A percentile compares a stretch with the other conserved stretches of the same genome.
phyloP scores from a whole-genome alignment of 2,797 vertebrate species.

The Serranus cabrilla region DNA sequence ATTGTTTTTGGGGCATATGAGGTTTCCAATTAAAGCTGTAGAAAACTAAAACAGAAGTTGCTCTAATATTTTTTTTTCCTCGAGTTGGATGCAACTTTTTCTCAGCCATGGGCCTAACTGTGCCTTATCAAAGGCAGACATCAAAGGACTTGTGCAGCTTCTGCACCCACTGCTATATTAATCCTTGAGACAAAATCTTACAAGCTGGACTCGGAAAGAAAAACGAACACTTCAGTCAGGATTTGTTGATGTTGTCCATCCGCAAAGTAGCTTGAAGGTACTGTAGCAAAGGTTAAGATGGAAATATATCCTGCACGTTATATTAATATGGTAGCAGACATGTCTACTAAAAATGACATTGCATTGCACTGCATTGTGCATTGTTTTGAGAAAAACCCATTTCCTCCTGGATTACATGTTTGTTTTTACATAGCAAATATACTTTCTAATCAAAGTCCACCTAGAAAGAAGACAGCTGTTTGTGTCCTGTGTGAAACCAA shows the following conservation, averaged over 20 bases:
- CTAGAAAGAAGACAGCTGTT: too few species aligned
- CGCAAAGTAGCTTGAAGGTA: conserved; percentile 14
- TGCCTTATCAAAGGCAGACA: conserved; percentile 78
- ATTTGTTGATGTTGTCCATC: conserved; percentile 43
- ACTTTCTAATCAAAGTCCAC: too few species aligned
- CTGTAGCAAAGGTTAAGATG: background rate
- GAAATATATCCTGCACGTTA: too few species aligned
- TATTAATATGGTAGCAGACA: too few species aligned
- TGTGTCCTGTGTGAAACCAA: too few species aligned
- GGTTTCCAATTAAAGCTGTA: conserved; percentile 84
- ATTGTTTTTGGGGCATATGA: conserved; percentile 85
- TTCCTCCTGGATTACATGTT: too few species aligned
- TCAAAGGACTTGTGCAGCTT: conserved; percentile 71
- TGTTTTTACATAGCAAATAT: too few species aligned
- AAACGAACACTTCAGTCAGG: conserved; percentile 55
- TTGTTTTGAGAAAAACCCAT: too few species aligned
- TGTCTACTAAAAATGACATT: too few species aligned
- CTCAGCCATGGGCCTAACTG: conserved; percentile 60
- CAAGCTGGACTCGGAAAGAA: conserved; percentile 43
- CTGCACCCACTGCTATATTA: conserved; percentile 61
- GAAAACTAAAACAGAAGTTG: conserved; percentile 80
- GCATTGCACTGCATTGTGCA: too few species aligned
- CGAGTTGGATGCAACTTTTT: conserved; percentile 72
- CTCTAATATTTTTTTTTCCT: conserved; percentile 46
- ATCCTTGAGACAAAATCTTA: conserved; percentile 68